A percentile compares a stretch with the other conserved stretches of the same genome.
Evolutionary conservation across 2,888 invertebrate genomes (phyloP).

Genomic region (Nomada ferruginata): DNA sequence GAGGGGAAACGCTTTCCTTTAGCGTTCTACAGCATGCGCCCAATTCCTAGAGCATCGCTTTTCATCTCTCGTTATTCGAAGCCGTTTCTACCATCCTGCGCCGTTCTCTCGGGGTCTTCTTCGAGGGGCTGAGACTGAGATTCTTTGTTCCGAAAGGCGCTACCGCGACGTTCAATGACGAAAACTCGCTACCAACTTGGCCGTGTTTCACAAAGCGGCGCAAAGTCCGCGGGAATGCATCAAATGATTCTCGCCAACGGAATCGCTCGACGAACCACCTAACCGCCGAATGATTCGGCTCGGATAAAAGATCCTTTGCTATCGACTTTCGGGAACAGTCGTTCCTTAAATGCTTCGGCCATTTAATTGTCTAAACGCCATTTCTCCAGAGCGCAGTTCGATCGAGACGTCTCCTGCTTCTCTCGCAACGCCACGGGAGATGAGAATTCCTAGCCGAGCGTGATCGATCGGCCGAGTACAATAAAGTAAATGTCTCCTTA

Average conservation of each 20-base stretch:
- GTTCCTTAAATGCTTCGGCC: background rate
- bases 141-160: conserved; percentile 41
- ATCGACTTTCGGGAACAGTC: background rate
- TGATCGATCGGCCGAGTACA: conserved; percentile 27
- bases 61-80: conserved; percentile 38
- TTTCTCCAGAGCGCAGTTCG: background rate
- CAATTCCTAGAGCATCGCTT: conserved; percentile 79
- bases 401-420: conserved; percentile 10
- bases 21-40: conserved; percentile 45
- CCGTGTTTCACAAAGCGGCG: background rate
- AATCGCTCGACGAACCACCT: background rate
- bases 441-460: conserved; percentile 34
- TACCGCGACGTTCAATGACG: conserved; percentile 1
- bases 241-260: background rate
- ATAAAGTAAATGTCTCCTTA: conserved; percentile 20
- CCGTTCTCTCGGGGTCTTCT: conserved; percentile 34
- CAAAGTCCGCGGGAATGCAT: background rate
- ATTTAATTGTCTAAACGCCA: too few species aligned
- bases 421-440: conserved; percentile 9
- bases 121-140: conserved; percentile 55
- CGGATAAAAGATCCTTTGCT: background rate
- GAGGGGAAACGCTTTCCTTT: conserved; percentile 47
- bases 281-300: background rate
- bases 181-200: background rate
- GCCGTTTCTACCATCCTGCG: conserved; percentile 45